Evolutionary conservation across 2,888 invertebrate genomes (phyloP).

Genomic region (Cantharis nigra): DNA sequence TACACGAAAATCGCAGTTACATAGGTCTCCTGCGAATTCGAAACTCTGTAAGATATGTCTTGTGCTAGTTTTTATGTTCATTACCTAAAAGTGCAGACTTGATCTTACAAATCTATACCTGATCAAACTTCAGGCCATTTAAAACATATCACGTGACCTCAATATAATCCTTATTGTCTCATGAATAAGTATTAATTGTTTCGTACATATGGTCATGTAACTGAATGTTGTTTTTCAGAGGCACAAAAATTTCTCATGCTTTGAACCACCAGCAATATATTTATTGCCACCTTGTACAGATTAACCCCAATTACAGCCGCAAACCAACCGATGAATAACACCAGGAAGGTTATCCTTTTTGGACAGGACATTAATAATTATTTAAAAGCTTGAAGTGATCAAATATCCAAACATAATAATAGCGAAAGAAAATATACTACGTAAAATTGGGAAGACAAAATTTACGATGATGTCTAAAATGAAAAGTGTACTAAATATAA

Average conservation of each 20-base stretch:
- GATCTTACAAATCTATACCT: conserved; percentile 48
- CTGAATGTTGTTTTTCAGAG: conserved; percentile 19
- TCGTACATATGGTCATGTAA: conserved; percentile 36
- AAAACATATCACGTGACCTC: conserved; percentile 47
- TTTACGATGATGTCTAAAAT: neutral
- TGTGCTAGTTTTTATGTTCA: conserved; percentile 52
- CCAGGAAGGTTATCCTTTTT: too few species aligned
- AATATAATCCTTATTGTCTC: conserved; percentile 49
- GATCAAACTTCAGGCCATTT: conserved; percentile 41
- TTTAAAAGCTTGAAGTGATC: neutral
- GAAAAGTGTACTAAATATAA: neutral
- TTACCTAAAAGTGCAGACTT: conserved; percentile 52
- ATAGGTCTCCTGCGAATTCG: conserved; percentile 46
- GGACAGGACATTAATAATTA: neutral
- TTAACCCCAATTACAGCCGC: neutral
- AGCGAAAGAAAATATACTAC: neutral
- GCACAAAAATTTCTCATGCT: conserved; percentile 10
- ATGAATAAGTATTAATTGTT: conserved; percentile 49
- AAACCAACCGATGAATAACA: too few species aligned
- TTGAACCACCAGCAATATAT: neutral
- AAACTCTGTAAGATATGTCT: conserved; percentile 38
- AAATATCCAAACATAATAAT: neutral
- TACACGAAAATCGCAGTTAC: conserved; percentile 31
- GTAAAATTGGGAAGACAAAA: neutral
- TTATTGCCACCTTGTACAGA: neutral